These are phyloP conservation scores for Polypterus bichir DNA, from an alignment of 2,113 vertebrate genomes.

Conservation along the genomic window DNA sequence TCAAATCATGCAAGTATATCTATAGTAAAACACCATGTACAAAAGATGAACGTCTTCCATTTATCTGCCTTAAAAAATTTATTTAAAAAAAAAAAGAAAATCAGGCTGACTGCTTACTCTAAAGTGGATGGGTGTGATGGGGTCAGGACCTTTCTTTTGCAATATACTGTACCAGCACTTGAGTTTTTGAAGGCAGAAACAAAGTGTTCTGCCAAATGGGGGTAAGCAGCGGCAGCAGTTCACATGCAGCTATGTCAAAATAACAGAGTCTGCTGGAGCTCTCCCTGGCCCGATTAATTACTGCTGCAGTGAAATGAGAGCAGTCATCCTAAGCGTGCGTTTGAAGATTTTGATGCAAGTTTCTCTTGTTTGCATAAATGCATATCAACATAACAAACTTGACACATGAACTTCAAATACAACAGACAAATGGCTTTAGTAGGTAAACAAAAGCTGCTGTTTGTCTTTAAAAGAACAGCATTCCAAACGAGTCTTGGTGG, in stretches of 20 bases:
- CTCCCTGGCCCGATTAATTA: slow-evolving; percentile 32
- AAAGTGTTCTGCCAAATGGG: slow-evolving; percentile 25
- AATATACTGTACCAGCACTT: slow-evolving; percentile 27
- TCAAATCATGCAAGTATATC: slow-evolving; percentile 52
- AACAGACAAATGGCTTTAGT: slow-evolving; percentile 33
- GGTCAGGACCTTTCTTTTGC: slow-evolving; percentile 33
- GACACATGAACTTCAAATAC: slow-evolving; percentile 35
- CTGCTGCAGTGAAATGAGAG: slow-evolving; percentile 20
- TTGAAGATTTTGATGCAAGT: slow-evolving; percentile 18
- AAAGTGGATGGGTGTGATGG: neutral
- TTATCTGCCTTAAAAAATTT: slow-evolving; percentile 11
- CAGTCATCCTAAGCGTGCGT: slow-evolving; percentile 27
- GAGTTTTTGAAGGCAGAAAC: slow-evolving; percentile 25
- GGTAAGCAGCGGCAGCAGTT: slow-evolving; percentile 20
- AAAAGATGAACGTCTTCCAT: slow-evolving; percentile 41
- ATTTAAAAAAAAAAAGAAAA: slow-evolving; percentile 5
- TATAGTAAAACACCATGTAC: slow-evolving; percentile 42
- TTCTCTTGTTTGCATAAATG: slow-evolving; percentile 16
- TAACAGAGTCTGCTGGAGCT: slow-evolving; percentile 31
- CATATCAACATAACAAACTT: slow-evolving; percentile 15
- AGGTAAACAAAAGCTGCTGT: slow-evolving; percentile 40
- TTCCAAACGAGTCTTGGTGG: slow-evolving; percentile 23
- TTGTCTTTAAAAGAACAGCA: slow-evolving; percentile 30
- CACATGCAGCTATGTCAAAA: slow-evolving; percentile 26
- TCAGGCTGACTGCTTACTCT: slow-evolving; percentile 28